These are phyloP conservation scores for Eurystomus gularis DNA, from an alignment of 2,113 vertebrate genomes.

Conservation along the genomic window DNA sequence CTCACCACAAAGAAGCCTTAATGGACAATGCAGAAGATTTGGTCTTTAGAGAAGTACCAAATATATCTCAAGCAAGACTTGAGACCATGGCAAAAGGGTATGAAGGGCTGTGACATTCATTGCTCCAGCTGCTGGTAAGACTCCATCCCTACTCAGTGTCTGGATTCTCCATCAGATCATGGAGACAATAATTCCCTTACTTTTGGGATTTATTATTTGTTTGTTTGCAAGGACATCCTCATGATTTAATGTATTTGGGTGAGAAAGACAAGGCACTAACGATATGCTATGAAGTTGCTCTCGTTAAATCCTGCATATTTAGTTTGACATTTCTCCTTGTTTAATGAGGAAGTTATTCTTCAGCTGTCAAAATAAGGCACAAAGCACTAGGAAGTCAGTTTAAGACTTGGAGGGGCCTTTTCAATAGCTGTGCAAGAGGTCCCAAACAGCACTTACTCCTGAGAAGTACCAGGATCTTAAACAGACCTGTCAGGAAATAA, in stretches of 20 bases:
- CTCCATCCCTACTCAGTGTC: no score
- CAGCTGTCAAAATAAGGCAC: background rate
- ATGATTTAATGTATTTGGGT: background rate
- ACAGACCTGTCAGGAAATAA: background rate
- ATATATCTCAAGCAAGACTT: background rate
- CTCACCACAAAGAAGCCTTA: background rate
- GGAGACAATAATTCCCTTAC: background rate
- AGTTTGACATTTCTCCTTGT: background rate
- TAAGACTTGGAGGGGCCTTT: background rate
- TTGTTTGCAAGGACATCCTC: background rate
- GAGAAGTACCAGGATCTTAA: background rate
- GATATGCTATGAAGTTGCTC: background rate
- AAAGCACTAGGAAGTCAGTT: background rate
- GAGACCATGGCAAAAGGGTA: background rate
- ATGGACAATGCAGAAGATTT: background rate
- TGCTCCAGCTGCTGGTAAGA: background rate
- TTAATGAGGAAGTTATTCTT: background rate
- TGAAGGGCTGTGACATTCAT: background rate
- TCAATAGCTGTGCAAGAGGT: background rate
- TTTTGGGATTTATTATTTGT: background rate
- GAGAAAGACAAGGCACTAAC: background rate
- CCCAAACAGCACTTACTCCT: background rate
- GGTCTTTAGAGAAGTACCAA: background rate
- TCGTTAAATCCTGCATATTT: background rate
- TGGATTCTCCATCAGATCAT: rapidly evolving